Evolutionary conservation across 2,797 vertebrate species (phyloP).

Genomic region (Bradypodion pumilum): DNA sequence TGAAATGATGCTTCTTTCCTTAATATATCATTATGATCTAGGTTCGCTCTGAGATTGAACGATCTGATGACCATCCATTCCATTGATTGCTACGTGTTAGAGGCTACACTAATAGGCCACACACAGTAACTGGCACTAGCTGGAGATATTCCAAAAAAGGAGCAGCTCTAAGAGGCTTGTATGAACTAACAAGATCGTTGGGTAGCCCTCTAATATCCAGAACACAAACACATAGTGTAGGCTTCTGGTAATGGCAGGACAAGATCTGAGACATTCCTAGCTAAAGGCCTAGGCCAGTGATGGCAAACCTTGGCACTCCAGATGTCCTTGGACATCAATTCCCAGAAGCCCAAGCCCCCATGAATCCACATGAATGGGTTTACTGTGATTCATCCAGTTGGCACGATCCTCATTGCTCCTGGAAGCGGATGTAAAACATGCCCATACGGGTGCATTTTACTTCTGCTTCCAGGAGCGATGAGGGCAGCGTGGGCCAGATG

Average conservation of each 20-base stretch:
- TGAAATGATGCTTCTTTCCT: not conserved
- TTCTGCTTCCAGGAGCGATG: no score
- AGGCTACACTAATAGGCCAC: not conserved
- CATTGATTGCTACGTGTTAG: not conserved
- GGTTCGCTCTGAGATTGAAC: not conserved
- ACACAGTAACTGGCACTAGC: not conserved
- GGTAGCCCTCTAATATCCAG: not conserved
- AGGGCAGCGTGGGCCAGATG: no score
- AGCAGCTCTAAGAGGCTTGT: not conserved
- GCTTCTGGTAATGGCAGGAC: not conserved
- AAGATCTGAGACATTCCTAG: not conserved
- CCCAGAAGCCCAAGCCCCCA: no score
- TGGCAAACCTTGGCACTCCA: no score
- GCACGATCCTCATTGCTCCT: no score
- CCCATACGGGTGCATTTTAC: no score
- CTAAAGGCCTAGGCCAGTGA: no score
- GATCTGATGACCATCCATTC: not conserved
- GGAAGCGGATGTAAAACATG: no score
- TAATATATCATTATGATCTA: not conserved
- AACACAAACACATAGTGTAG: not conserved
- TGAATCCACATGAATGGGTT: no score
- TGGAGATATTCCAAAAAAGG: not conserved
- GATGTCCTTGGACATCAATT: no score
- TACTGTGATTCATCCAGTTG: no score
- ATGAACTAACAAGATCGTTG: not conserved